phyloP scores from a whole-genome alignment of 2,888 invertebrate species.

The Fabriciana adippe region DNA sequence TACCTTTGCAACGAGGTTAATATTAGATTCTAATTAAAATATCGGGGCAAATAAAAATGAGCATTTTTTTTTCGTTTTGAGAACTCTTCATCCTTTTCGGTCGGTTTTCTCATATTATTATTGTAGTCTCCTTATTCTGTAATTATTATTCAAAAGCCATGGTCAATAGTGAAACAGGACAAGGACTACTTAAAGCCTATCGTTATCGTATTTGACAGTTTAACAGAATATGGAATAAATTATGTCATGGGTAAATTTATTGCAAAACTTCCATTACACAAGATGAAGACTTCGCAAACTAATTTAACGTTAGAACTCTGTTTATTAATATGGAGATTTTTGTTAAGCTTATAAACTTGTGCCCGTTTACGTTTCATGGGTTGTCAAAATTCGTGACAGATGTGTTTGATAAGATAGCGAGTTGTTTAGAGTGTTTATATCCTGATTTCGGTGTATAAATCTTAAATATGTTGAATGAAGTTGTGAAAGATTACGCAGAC shows the following conservation, averaged over 20 bases:
- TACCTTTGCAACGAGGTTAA: too few relatives aligned
- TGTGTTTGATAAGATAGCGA: constrained; percentile 60
- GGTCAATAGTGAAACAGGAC: background rate
- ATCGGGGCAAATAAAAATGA: background rate
- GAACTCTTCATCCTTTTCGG: background rate
- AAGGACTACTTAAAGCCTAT: background rate
- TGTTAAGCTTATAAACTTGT: constrained; percentile 58
- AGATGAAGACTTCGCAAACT: constrained; percentile 25
- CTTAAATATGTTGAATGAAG: constrained; percentile 73
- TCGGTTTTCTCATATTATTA: background rate
- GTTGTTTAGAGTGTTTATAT: constrained; percentile 70
- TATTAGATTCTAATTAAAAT: too few relatives aligned
- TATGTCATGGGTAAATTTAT: constrained; percentile 40
- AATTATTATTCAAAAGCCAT: too few relatives aligned
- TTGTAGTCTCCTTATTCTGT: too few relatives aligned
- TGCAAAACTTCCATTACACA: constrained; percentile 40
- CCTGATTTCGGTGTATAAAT: constrained; percentile 65
- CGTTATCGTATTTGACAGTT: background rate
- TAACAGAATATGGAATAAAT: constrained; percentile 25
- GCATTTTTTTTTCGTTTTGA: background rate
- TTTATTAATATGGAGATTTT: constrained; percentile 60
- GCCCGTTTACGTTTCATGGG: constrained; percentile 60
- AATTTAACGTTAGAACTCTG: constrained; percentile 12
- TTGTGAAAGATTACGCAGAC: constrained; percentile 79
- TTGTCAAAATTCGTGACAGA: constrained; percentile 68